Percentiles rank a stretch among this genome's conserved stretches.
These are phyloP conservation scores for Jacana jacana DNA, from an alignment of 2,113 vertebrate genomes.

Conservation along the genomic window DNA sequence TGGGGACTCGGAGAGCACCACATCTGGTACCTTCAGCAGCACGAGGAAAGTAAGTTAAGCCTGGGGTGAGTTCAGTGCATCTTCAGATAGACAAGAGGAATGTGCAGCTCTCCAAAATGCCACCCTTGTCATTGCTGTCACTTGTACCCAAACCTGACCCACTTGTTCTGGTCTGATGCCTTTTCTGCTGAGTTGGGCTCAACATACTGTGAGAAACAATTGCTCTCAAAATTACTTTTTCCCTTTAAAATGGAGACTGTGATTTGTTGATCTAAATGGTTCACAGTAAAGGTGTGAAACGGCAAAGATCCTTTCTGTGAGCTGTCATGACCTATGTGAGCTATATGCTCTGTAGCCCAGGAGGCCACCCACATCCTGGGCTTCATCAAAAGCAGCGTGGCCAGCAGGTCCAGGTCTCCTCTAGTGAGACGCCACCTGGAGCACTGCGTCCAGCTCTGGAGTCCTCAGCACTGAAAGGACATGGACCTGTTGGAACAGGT, in stretches of 20 bases:
- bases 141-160: background rate
- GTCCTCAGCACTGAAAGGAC: too few species aligned
- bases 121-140: background rate
- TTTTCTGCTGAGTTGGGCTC: background rate
- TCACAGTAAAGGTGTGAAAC: background rate
- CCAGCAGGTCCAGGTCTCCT: too few species aligned
- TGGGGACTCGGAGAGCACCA: conserved; percentile 71
- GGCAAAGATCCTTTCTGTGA: background rate
- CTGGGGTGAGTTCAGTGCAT: background rate
- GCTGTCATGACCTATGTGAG: background rate
- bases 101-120: background rate
- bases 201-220: background rate
- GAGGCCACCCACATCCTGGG: too few species aligned
- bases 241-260: background rate
- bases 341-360: too few species aligned
- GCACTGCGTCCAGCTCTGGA: too few species aligned
- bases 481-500: too few species aligned
- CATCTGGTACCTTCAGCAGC: conserved; percentile 72
- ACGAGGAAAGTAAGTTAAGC: conserved; percentile 75
- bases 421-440: too few species aligned
- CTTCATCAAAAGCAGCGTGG: too few species aligned
- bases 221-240: background rate
- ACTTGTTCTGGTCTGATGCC: background rate
- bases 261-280: background rate
- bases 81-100: background rate